Conservation (phyloP, 2,113 vertebrate genomes). For the Ciconia boyciana region DNA sequence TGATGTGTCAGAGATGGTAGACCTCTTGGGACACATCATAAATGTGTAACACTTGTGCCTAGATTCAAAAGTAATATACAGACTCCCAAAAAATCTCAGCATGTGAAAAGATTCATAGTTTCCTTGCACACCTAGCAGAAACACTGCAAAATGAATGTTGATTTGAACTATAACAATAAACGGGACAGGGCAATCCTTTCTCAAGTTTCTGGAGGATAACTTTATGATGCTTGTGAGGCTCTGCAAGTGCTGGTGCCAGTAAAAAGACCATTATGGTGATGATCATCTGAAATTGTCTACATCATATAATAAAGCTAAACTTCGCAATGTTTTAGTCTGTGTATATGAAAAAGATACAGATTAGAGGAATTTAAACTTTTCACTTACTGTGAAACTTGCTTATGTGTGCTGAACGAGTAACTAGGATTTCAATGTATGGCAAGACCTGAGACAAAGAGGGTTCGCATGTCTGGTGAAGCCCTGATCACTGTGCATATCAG, state of each 20-base stretch:
- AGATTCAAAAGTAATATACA: background rate
- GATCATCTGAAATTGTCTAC: background rate
- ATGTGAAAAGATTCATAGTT: background rate
- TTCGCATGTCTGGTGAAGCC: accelerated
- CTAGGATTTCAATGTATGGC: background rate
- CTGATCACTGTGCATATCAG: background rate
- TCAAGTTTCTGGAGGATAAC: background rate
- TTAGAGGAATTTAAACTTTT: background rate
- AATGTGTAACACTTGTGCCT: background rate
- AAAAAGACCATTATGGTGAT: background rate
- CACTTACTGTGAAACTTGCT: background rate
- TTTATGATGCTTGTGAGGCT: background rate
- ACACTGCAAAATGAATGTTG: background rate
- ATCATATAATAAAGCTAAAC: background rate
- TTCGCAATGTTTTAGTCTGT: background rate
- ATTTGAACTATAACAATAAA: background rate
- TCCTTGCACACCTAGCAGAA: background rate
- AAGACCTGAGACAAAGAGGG: background rate
- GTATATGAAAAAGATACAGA: background rate
- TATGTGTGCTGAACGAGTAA: background rate
- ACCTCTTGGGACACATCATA: background rate
- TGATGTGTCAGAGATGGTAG: background rate
- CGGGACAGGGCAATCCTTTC: background rate
- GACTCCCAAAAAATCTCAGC: background rate
- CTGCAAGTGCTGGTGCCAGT: background rate